phyloP scores from a whole-genome alignment of 1,140 invertebrate species.

The Potamilus streckersoni region DNA sequence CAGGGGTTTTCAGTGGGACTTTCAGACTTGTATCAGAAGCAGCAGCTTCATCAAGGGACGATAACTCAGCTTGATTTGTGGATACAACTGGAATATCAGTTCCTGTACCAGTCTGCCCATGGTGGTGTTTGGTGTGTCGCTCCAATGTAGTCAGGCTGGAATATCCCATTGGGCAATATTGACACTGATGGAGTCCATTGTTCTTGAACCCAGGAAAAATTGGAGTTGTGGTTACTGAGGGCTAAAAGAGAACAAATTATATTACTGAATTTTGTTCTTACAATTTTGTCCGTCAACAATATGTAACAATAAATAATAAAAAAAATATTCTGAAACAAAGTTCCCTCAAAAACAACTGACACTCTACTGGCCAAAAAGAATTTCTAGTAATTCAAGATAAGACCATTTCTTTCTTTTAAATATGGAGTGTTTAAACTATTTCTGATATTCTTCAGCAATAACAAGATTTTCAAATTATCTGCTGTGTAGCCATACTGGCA shows the following conservation, averaged over 20 bases:
- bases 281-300: no score
- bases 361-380: no score
- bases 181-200: conserved; percentile 35
- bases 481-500: no score
- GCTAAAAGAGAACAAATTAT: conserved; percentile 7
- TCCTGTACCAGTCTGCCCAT: conserved; percentile 21
- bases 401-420: no score
- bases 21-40: conserved; percentile 8
- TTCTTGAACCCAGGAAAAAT: conserved; percentile 11
- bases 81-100: conserved; percentile 6
- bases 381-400: no score
- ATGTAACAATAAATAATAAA: no score
- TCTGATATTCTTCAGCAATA: no score
- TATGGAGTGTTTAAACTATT: no score
- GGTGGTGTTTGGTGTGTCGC: conserved; percentile 34
- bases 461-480: no score
- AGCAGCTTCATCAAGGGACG: conserved; percentile 8
- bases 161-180: conserved; percentile 44
- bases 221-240: background rate
- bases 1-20: conserved; percentile 11
- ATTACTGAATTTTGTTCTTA: no score
- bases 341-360: no score
- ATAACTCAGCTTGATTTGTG: background rate
- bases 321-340: no score
- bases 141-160: conserved; percentile 30